Base-by-base conservation (phyloP, 2,888 invertebrate genomes). In the Chromoteleia sp. region DNA sequence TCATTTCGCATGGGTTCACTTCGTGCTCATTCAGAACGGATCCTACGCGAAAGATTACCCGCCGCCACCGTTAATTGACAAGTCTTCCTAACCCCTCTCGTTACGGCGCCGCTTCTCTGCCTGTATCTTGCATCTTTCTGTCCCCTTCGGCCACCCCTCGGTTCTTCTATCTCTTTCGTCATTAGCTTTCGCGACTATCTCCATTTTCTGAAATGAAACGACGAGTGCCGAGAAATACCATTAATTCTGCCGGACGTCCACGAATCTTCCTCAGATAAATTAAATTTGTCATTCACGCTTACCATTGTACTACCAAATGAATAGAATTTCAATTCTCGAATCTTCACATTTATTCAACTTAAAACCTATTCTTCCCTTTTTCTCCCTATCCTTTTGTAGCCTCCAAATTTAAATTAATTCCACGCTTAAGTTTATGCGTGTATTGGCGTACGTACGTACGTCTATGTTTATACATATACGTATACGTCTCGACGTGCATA, bases 31-130 rank as follows among this genome's bases (percentile, higher is more conserved):
- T 84, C 83, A 83, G 88, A 87, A 90, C 87, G 88, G 88, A 90
- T 79, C 73, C 79, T 88, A 88, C 89, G 88, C 87, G 88, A 89
- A 89, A 89, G 89, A 90, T 90, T 89, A 89, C 83, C 84, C 85
- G 78, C 82, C 85, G 83, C 84, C 83, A 79, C 84, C 85, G 87
- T 89, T 89, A 89, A 89, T 89, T 89, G 89, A 88, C 88, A 87
- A 88, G 85, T 68, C 83, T 85, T 86, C 84, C 85, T 83, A 82
- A 70, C 74, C 74, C 73, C 70, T 81, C 80, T 70, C 71, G 74
- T 78, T 70, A 75, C 75, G 68, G 61, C 78, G 70, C 65, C 73
- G 81, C 50, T 48, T 71, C 79, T 63, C 59, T 54, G 76, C 56
- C 65, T 77, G 70, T 83, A 83, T 83, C 83, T 80, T 73, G 67